These are phyloP conservation scores for Avahi laniger DNA, from an alignment of 2,797 vertebrate species.

Conservation along the genomic window DNA sequence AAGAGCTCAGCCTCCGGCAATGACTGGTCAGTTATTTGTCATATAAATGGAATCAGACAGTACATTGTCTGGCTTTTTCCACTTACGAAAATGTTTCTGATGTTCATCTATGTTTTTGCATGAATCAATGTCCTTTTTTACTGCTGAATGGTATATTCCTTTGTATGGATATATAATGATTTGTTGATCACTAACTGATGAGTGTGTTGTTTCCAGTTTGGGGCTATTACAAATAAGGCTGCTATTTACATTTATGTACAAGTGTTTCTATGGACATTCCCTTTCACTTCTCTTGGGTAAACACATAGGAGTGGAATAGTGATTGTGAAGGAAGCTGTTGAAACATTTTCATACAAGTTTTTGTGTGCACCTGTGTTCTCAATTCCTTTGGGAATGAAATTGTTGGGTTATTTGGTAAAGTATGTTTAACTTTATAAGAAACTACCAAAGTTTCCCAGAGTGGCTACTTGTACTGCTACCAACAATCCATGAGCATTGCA, in stretches of 20 bases:
- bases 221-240: neutral
- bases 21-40: neutral
- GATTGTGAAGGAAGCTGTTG: neutral
- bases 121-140: neutral
- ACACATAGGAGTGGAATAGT: neutral
- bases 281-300: neutral
- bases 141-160: neutral
- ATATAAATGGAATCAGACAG: neutral
- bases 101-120: neutral
- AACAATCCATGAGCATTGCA: neutral
- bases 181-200: neutral
- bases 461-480: neutral
- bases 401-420: neutral
- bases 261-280: neutral
- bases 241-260: neutral
- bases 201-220: neutral
- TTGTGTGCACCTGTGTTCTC: neutral
- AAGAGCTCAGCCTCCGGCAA: neutral
- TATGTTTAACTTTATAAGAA: neutral
- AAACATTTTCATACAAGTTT: neutral
- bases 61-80: neutral
- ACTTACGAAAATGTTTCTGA: neutral
- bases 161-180: neutral
- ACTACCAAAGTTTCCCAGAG: neutral
- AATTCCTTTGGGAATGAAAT: neutral